A percentile compares a stretch with the other conserved stretches of the same genome.
Evolutionary conservation across 2,113 vertebrate genomes (phyloP).

Genomic region (Meriones unguiculatus): DNA sequence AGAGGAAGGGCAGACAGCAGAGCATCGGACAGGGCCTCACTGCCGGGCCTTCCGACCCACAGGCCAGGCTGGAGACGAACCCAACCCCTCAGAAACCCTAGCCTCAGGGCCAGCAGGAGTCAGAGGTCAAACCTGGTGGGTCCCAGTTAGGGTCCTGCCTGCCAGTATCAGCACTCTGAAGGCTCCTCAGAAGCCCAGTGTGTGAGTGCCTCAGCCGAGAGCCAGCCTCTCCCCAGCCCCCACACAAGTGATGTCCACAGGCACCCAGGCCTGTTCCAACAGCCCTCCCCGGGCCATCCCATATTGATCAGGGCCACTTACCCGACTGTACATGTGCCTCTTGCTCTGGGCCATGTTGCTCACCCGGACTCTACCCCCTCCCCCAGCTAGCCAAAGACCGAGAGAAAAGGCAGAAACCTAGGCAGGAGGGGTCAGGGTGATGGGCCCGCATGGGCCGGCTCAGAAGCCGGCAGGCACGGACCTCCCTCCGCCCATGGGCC

Average conservation of each 20-base stretch:
- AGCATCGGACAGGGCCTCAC: conserved; percentile 48
- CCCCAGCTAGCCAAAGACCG: conserved; percentile 73
- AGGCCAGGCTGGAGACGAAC: not conserved
- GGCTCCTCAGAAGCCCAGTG: not conserved
- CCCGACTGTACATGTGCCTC: conserved; percentile 92
- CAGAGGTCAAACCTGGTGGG: conserved; percentile 17
- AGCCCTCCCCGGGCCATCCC: conserved; percentile 65
- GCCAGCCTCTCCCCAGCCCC: conserved; percentile 77
- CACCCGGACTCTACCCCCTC: conserved; percentile 69
- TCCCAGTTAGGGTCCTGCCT: not conserved
- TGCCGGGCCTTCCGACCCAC: not conserved
- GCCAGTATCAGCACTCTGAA: not conserved
- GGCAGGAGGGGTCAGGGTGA: conserved; percentile 74
- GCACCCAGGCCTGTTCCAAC: conserved; percentile 62
- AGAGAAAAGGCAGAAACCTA: conserved; percentile 78
- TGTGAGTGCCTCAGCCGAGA: conserved; percentile 26
- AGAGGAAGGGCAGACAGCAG: conserved; percentile 63
- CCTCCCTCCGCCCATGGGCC: conserved; percentile 66
- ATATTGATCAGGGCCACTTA: conserved; percentile 85
- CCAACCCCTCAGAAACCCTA: not conserved
- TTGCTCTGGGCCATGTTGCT: conserved; percentile 93
- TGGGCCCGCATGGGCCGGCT: conserved; percentile 63
- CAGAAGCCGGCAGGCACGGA: conserved; percentile 35
- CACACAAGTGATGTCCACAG: conserved; percentile 71
- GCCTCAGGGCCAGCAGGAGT: conserved; percentile 19